Conservation (phyloP, 2,113 vertebrate genomes). For the Myotis yumanensis region DNA sequence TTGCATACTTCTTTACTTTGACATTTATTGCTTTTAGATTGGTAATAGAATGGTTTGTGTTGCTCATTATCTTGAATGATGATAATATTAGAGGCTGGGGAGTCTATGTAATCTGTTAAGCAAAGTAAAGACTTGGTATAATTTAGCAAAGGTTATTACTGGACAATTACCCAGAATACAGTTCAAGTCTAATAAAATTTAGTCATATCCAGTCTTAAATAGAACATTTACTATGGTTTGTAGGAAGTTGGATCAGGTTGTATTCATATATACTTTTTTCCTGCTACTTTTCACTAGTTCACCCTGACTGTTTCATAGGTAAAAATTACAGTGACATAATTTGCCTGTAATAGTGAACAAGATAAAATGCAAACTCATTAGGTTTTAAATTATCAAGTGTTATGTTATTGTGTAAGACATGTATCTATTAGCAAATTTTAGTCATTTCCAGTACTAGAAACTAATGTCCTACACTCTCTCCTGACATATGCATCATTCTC, state of each 20-base stretch:
- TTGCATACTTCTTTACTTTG: slow-evolving; percentile 88
- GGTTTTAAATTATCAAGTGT: not conserved
- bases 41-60: slow-evolving; percentile 87
- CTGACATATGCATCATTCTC: not conserved
- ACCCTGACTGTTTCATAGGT: not conserved
- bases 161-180: slow-evolving; percentile 87
- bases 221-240: slow-evolving; percentile 76
- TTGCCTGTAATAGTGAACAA: not conserved
- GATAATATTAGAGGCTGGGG: slow-evolving; percentile 85
- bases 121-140: slow-evolving; percentile 83
- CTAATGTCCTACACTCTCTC: not conserved
- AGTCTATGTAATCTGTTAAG: slow-evolving; percentile 82
- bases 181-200: slow-evolving; percentile 83
- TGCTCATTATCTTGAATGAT: slow-evolving; percentile 88
- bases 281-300: not conserved
- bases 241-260: slow-evolving; percentile 64
- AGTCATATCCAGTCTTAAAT: slow-evolving; percentile 80
- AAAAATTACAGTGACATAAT: not conserved
- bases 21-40: slow-evolving; percentile 88
- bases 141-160: slow-evolving; percentile 87
- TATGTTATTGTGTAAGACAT: slow-evolving; percentile 32
- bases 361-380: not conserved
- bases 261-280: slow-evolving; percentile 39
- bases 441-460: not conserved
- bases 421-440: not conserved